Base-by-base conservation (phyloP, 2,888 invertebrate species). In the Mythimna pallens region DNA sequence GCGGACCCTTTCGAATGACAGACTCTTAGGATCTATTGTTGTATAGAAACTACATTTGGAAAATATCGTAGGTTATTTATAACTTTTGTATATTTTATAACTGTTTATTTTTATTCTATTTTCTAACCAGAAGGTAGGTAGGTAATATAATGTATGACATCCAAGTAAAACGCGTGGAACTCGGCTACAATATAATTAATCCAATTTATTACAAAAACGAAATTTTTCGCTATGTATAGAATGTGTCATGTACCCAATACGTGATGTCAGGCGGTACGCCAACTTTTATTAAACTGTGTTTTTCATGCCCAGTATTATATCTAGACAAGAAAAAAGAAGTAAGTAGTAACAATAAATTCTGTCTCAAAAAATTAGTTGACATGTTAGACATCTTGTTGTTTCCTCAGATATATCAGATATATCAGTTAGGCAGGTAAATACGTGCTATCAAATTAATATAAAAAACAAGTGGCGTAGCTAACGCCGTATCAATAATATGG, bases 111-210 rank as follows among this genome's bases (percentile, higher is more conserved):
- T 47, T 47, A 47, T 5, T 47, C 17, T 17, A 2, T 47, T 20
- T 17, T 47, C 6, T 17, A 6, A 47, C 17, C 17, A 47, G 47
- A 2, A 43, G 14, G 12, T 43, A 40, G 7, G 14, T 59, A 43
- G 9, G 9, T 25, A 62, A 62, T 43, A 58, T 47, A 50, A 73
- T 74, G 61, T 65, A 9, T 43, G 12, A 43, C 8, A 55, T n/a
- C 25, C 25, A 61, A 65, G 54, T 59, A 20, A 55, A 61, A 54
- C 43, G 8, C 6, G 43, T n/a, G 73, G 25, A n/a, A 55, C 9
- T 43, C 43, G 14, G 34, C 34, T 65, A 36, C 63, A 30, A 54
- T 30, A 52, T 65, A 76, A 62, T 80, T 76, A 74, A 80, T 73
- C 55, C 25, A 76, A 63, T 77, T 81, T 63, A 47, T 65, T 70